phyloP scores from a whole-genome alignment of 2,113 vertebrate species.

The Periophthalmus modestus region DNA sequence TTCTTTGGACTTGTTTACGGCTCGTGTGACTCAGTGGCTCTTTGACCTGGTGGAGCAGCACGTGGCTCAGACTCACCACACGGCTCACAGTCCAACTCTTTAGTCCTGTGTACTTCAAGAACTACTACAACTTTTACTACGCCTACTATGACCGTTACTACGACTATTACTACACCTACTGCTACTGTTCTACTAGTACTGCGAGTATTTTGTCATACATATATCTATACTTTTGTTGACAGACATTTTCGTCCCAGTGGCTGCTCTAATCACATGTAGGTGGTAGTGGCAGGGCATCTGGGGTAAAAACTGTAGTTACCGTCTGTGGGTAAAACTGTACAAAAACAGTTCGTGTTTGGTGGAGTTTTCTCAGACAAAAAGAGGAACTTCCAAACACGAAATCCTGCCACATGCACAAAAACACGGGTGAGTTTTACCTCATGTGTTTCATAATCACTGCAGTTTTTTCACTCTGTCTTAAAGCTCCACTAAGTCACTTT shows the following conservation, averaged over 20 bases:
- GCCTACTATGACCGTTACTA: too few species aligned
- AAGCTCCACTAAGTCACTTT: too few species aligned
- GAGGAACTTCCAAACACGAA: background rate
- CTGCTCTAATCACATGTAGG: background rate
- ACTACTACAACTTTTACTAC: too few species aligned
- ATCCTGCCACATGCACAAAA: too few species aligned
- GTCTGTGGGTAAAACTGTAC: too few species aligned
- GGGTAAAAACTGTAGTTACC: too few species aligned
- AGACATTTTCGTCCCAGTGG: background rate
- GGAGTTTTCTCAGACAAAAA: background rate
- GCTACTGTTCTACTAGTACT: background rate
- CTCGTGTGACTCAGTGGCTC: slow-evolving; percentile 49
- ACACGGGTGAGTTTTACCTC: too few species aligned
- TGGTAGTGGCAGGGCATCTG: background rate
- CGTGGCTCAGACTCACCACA: slow-evolving; percentile 14
- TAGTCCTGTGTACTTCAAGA: background rate
- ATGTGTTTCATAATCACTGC: background rate
- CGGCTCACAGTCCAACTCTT: background rate
- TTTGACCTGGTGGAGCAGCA: slow-evolving; percentile 36
- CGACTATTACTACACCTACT: background rate
- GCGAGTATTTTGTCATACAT: background rate
- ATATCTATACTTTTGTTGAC: background rate
- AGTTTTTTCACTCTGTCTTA: too few species aligned
- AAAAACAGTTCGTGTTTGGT: background rate
- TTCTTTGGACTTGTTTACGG: slow-evolving; percentile 70